Evolutionary conservation across 2,888 invertebrate species (phyloP), one percentile per base, ranked within the genome.

Genomic region (Colostygia pectinataria): DNA sequence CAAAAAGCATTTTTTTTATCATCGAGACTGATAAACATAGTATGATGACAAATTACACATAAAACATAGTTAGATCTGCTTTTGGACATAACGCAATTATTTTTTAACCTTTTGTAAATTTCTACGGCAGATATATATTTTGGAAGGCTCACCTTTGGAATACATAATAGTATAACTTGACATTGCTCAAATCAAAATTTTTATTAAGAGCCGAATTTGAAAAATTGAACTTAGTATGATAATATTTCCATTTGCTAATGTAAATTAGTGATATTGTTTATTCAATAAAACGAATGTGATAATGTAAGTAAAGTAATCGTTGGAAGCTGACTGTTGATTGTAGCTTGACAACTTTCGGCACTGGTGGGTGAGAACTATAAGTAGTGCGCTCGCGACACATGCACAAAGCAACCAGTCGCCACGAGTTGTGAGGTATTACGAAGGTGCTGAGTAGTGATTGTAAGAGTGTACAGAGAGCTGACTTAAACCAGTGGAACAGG

Each of bases 11-110:
- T 85, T 84, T 85, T 84, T 59, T 77, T 74, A 83, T 80, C 77
- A 82, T 83, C 83, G 87, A 90, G 89, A 90, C 90, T 89, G 89
- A 89, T 89, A 82, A 57, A 78, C 73, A 73, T 88, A 88, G 80
- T 80, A 79, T 76, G 83, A 83, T 81, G 82, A 85, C 74, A 69
- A 77, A 74, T 74, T 74, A 75, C 80, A 74, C 65, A 74, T 74
- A 77, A 80, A 80, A 77, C 75, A 80, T 84, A 86, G 80, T 78
- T 83, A 86, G 85, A 87, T 80, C 85, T 83, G 86, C 83, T 86
- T 84, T 80, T 76, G 79, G 69, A 80, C 75, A 74, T 77, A 57
- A 79, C 68, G 73, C 77, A 73, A 83, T 85, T 84, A 82, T 86
- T 88, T 86, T 86, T 74, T 77, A 80, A 78, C 63, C 66, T 76